phyloP scores from a whole-genome alignment of 2,797 vertebrate species.

The Tokudaia muenninki region DNA sequence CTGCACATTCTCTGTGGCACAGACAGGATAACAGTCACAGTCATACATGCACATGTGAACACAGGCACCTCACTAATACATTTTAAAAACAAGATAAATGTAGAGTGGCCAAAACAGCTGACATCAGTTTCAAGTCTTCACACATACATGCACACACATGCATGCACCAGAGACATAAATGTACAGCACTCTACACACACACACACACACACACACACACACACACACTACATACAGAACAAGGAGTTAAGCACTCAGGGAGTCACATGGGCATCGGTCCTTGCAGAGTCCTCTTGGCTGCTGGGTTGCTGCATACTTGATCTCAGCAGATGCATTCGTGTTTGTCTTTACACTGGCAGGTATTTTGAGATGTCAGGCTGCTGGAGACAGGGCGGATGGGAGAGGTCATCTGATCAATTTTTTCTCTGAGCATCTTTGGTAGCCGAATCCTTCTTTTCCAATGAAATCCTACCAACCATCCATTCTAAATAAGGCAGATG shows the following conservation, averaged over 20 bases:
- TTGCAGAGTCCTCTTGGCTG: background rate
- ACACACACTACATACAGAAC: background rate
- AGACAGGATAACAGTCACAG: too few relatives aligned
- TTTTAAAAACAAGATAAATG: background rate
- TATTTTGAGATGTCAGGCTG: background rate
- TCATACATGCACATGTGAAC: background rate
- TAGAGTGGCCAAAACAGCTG: background rate
- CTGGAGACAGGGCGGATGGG: background rate
- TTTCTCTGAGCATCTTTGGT: background rate
- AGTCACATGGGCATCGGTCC: background rate
- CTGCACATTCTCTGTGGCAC: background rate
- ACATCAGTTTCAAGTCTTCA: background rate
- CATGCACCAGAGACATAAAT: background rate
- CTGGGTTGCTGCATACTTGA: background rate
- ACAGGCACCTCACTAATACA: background rate
- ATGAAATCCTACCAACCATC: background rate
- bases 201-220: background rate
- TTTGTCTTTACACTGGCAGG: background rate
- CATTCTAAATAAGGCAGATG: background rate
- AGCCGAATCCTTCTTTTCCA: background rate
- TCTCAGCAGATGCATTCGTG: too few relatives aligned
- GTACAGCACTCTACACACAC: too few relatives aligned
- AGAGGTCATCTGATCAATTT: background rate
- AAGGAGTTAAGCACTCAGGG: background rate
- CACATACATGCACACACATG: background rate